Base-by-base conservation (phyloP, 1,140 invertebrate genomes). In the Probaryconus sp. region DNA sequence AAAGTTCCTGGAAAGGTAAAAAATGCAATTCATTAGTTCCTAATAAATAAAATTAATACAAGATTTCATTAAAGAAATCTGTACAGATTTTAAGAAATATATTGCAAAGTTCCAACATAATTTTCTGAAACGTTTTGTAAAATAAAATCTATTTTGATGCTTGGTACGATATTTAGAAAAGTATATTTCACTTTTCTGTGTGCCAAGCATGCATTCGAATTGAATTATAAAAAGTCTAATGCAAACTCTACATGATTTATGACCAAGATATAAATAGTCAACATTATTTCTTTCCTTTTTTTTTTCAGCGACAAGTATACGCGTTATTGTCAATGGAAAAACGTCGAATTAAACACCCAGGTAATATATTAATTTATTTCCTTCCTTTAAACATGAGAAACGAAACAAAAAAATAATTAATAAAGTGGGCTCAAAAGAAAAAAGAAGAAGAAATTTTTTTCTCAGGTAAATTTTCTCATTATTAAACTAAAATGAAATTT, bases 281-380 rank as follows among this genome's bases (percentile, higher is more conserved):
- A n/a, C n/a, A n/a, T n/a, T n/a, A n/a, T n/a, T n/a, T n/a, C n/a
- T 47, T 48, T 38, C 0, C 42, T 75, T 28, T 69, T 77, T 83
- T 60, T 74, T 93, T 93, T 56, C 89, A 98, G 97, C 91, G 98
- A 99, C 81, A 99, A 99, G 91, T 99, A 98, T 89, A 99, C 97
- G 79, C 92, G 98, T 80, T 99, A 98, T 91, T 99, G 98, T 89
- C 98, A 99, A 90, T 99, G 98, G 98, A 99, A 99, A 90, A 99
- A 99, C 89, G 92, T 99, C 90, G 98, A 99, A 90, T 90, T 99
- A 84, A 99, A 99, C 91, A 99, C 99, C 84, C 96, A 98, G 90
- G 95, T 96, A 89, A 90, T 88, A 80, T 40, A 43, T 48, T 21
- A 51, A 18, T 58, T 42, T 9, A 37, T 61, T 42, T 37, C 7